These are phyloP conservation scores for Pterobdella sp. DNA, from an alignment of 2,888 invertebrate species.

Conservation along the genomic window DNA sequence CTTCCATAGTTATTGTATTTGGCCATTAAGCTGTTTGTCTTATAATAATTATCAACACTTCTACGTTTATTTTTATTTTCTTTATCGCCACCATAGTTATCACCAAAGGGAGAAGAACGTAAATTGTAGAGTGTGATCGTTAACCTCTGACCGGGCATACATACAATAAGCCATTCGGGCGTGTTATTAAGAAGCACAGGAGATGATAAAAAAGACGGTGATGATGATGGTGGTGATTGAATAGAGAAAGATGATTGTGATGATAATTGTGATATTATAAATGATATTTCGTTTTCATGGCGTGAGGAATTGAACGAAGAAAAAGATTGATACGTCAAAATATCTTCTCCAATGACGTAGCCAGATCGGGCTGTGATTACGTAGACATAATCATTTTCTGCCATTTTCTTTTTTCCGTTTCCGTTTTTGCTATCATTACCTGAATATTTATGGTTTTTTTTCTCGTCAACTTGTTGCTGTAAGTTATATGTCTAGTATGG, in stretches of 20 bases:
- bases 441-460: not conserved
- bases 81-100: not conserved
- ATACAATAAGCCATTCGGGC: constrained; percentile 22
- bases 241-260: not conserved
- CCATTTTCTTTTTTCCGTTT: constrained; percentile 4
- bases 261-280: not conserved
- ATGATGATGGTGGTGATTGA: constrained; percentile 6
- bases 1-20: constrained; percentile 4
- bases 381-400: constrained; percentile 9
- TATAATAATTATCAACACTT: not conserved
- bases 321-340: not conserved
- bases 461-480: not conserved
- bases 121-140: constrained; percentile 15
- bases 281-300: not conserved
- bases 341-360: not conserved
- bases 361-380: not conserved
- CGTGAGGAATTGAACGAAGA: not conserved
- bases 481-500: not conserved
- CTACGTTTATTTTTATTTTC: not conserved
- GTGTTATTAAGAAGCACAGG: constrained; percentile 17
- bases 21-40: not conserved
- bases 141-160: constrained; percentile 25
- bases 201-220: constrained; percentile 2
- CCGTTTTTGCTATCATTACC: constrained; percentile 8
- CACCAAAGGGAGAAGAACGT: not conserved